Percentiles rank a stretch among this genome's conserved stretches.
phyloP scores from a whole-genome alignment of 2,113 vertebrate genomes.

The Solea solea region DNA sequence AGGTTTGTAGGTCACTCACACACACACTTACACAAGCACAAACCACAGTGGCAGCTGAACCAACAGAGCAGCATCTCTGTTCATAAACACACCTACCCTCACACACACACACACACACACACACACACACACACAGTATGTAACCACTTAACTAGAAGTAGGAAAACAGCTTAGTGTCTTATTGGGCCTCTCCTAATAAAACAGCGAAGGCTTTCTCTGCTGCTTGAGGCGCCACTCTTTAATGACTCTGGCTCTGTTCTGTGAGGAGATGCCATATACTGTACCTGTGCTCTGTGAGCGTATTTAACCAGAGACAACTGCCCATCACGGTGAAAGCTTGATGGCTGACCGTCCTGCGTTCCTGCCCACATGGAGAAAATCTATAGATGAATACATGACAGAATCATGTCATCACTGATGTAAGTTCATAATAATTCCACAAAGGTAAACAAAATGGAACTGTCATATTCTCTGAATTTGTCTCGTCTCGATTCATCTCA shows the following conservation, averaged over 20 bases:
- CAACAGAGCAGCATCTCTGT: constrained; percentile 63
- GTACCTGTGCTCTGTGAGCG: constrained; percentile 22
- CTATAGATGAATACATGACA: too few relatives aligned
- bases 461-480: too few relatives aligned
- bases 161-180: constrained; percentile 60
- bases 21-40: constrained; percentile 29
- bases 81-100: constrained; percentile 34
- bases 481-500: neutral
- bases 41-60: constrained; percentile 69
- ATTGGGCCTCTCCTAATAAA: constrained; percentile 50
- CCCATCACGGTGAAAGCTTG: constrained; percentile 14
- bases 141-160: constrained; percentile 66
- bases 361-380: neutral
- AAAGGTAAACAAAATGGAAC: too few relatives aligned
- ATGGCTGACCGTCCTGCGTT: neutral
- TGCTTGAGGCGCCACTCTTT: constrained; percentile 25
- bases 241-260: constrained; percentile 23
- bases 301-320: constrained; percentile 22
- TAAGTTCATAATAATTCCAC: too few relatives aligned
- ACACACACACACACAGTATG: constrained; percentile 41
- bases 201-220: constrained; percentile 20
- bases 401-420: too few relatives aligned
- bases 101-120: constrained; percentile 36
- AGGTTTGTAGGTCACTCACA: constrained; percentile 47
- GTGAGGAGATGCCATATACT: constrained; percentile 13